Evolutionary conservation across 1,140 invertebrate genomes (phyloP).

Genomic region (Nymphalis io): DNA sequence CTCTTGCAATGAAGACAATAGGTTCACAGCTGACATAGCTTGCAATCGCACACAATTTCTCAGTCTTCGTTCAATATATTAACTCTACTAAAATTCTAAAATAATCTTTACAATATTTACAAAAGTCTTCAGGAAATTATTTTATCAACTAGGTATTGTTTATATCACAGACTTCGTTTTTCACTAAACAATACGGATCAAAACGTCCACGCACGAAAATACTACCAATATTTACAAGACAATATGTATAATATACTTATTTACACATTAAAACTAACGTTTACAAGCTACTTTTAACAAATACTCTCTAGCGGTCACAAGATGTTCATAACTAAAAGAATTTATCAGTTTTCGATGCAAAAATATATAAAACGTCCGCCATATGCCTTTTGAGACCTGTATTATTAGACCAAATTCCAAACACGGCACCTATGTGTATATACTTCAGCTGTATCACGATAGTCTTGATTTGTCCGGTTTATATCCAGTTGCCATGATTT

Average conservation of each 20-base stretch:
- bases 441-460: constrained; percentile 20
- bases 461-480: constrained; percentile 51
- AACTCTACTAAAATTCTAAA: constrained; percentile 75
- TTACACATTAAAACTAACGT: constrained; percentile 80
- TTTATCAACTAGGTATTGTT: constrained; percentile 79
- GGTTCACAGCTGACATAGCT: constrained; percentile 80
- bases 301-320: constrained; percentile 79
- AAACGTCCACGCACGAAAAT: constrained; percentile 80
- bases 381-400: constrained; percentile 80
- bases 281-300: constrained; percentile 79
- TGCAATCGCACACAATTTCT: constrained; percentile 68
- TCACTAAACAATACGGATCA: constrained; percentile 79
- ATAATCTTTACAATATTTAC: constrained; percentile 79
- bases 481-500: constrained; percentile 74
- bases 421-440: constrained; percentile 28
- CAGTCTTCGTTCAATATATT: constrained; percentile 80
- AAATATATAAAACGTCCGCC: constrained; percentile 82
- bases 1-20: constrained; percentile 76
- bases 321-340: constrained; percentile 81
- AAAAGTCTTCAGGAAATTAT: constrained; percentile 76
- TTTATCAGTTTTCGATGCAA: constrained; percentile 81
- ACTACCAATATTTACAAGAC: constrained; percentile 78
- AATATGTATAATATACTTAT: constrained; percentile 78
- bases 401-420: constrained; percentile 55
- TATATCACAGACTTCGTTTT: constrained; percentile 82